Evolutionary conservation across 2,113 vertebrate species (phyloP), one percentile per base, ranked within the genome.

Genomic region (Nothoprocta pentlandii): DNA sequence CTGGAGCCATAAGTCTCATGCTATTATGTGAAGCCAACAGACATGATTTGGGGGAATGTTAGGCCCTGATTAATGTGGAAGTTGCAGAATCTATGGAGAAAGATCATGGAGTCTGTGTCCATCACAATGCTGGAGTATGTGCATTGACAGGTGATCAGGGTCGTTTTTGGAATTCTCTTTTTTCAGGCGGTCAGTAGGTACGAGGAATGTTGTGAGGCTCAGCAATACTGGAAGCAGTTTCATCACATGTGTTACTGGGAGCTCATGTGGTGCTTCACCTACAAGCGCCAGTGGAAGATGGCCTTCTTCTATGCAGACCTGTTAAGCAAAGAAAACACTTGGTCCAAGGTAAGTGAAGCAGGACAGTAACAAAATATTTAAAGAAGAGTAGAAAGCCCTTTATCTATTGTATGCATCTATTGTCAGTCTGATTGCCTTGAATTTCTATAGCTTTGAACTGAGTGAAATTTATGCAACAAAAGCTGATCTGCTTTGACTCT

Each of bases 171-270:
- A 10, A 80, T 93, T 92, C 39, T 92, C 44, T 91, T 80, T 64
- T 87, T 80, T n/a, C 95, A 99, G 99, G 99, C 99, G 54, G 97
- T 99, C 86, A 83, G 64, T 20, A 97, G 98, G 44, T 99, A 99
- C 2, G 98, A 99, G 97, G 99, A 99, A 76, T 99, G 99, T 91
- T 99, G 99, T 0, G 99, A 99, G 94, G 98, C 98, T 41, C 99
- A 99, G 98, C 99, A 99, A 90, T 98, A 98, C 88, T 99, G 99
- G 99, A 99, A 99, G 92, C 99, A 99, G 97, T 99, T 99, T 74
- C 99, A 99, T 79, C 99, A 99, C 96, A 99, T 99, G 99, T 99
- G 99, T 91, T 99, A 99, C 98, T 99, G 99, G 99, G 99, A 99
- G 96, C 97, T 99, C 80, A 99, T 99, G 99, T 99, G 99, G 99